A percentile compares a stretch with the other conserved stretches of the same genome.
Evolutionary conservation across 2,888 invertebrate species (phyloP).

Genomic region (Lasiommata megera): DNA sequence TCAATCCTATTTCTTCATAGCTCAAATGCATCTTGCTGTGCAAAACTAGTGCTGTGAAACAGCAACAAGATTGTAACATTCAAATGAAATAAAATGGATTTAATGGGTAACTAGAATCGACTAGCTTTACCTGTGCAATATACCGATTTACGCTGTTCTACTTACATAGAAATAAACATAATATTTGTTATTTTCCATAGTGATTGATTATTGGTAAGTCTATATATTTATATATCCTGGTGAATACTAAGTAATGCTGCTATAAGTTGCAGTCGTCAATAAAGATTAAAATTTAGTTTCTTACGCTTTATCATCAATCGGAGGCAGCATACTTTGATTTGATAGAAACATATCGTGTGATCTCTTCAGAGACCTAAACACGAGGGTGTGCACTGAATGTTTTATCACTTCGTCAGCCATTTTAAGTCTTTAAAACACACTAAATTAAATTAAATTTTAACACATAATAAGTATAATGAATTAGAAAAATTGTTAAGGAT

Average conservation of each 20-base stretch:
- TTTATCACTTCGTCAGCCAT: conserved; percentile 93
- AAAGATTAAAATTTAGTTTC: conserved; percentile 43
- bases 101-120: too few relatives aligned
- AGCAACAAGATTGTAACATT: too few relatives aligned
- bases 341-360: conserved; percentile 98
- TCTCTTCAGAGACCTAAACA: conserved; percentile 97
- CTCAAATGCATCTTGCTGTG: too few relatives aligned
- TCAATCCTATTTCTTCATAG: too few relatives aligned
- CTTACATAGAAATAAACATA: too few relatives aligned
- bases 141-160: too few relatives aligned
- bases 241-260: neutral
- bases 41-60: too few relatives aligned
- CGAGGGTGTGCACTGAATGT: conserved; percentile 97
- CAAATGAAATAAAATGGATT: too few relatives aligned
- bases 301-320: conserved; percentile 92
- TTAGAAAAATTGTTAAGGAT: neutral
- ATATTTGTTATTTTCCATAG: too few relatives aligned
- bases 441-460: conserved; percentile 10
- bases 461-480: neutral
- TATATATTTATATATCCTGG: too few relatives aligned
- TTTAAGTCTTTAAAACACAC: conserved; percentile 8
- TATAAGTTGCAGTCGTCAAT: conserved; percentile 8
- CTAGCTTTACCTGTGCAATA: too few relatives aligned
- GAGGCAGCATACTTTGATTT: conserved; percentile 92
- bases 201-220: too few relatives aligned